A percentile compares a stretch with the other conserved stretches of the same genome.
Conservation (phyloP, 2,797 vertebrate species). For the Pitangus sulphuratus region DNA sequence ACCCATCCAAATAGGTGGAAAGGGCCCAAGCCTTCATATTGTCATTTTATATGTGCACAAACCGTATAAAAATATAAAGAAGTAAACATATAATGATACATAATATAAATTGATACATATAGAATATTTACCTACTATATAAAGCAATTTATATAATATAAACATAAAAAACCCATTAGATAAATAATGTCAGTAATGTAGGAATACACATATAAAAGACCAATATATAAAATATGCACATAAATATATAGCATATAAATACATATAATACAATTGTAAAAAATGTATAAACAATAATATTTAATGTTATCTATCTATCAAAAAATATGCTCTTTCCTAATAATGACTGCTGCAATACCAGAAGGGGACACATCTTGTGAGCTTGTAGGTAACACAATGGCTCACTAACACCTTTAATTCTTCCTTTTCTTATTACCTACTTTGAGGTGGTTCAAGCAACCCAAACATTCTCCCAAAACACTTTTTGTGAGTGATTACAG, state of each 20-base stretch:
- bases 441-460: not conserved
- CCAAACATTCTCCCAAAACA: not conserved
- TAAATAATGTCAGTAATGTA: not conserved
- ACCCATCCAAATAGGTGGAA: not conserved
- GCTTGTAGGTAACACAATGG: rapidly evolving
- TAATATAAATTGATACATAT: not conserved
- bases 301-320: not conserved
- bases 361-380: not conserved
- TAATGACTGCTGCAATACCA: not conserved
- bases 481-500: not conserved
- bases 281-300: not conserved
- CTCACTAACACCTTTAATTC: not conserved
- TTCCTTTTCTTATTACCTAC: not conserved
- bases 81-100: not conserved
- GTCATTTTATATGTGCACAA: not conserved
- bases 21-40: not conserved
- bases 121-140: not conserved
- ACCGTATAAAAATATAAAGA: not conserved
- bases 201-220: not conserved
- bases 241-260: not conserved
- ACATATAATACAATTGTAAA: not conserved
- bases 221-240: not conserved
- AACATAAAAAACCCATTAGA: not conserved
- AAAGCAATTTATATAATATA: not conserved
- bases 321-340: not conserved